Conservation (phyloP, 2,888 invertebrate species). For the Pyrocoelia pectoralis region DNA sequence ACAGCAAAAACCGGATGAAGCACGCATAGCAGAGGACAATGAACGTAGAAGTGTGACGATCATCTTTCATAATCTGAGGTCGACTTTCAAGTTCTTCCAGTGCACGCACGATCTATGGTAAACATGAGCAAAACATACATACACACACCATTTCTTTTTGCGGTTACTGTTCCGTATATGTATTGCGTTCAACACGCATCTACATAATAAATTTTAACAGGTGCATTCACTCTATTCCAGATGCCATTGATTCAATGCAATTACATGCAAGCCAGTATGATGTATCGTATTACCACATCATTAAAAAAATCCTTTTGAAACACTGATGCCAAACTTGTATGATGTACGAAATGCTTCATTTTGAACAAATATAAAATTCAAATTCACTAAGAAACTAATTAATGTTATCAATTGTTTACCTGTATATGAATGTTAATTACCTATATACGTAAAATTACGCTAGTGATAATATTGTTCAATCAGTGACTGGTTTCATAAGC, state of each 20-base stretch:
- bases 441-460: no score
- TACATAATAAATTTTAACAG: constrained; percentile 31
- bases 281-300: no score
- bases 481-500: no score
- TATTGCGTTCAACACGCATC: constrained; percentile 29
- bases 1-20: constrained; percentile 26
- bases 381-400: no score
- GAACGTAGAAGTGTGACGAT: constrained; percentile 39
- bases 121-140: constrained; percentile 20
- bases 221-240: constrained; percentile 30
- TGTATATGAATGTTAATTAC: no score
- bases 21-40: constrained; percentile 38
- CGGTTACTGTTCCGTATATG: constrained; percentile 31
- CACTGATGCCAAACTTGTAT: no score
- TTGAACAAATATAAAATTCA: no score
- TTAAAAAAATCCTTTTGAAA: no score
- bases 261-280: not conserved
- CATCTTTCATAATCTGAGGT: constrained; percentile 42
- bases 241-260: constrained; percentile 16
- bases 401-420: no score
- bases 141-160: constrained; percentile 26
- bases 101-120: constrained; percentile 34
- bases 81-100: constrained; percentile 42
- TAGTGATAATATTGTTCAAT: no score
- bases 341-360: no score